A percentile compares a stretch with the other conserved stretches of the same genome.
Evolutionary conservation across 2,888 invertebrate species (phyloP).

Genomic region (Dexiosoma caninum): DNA sequence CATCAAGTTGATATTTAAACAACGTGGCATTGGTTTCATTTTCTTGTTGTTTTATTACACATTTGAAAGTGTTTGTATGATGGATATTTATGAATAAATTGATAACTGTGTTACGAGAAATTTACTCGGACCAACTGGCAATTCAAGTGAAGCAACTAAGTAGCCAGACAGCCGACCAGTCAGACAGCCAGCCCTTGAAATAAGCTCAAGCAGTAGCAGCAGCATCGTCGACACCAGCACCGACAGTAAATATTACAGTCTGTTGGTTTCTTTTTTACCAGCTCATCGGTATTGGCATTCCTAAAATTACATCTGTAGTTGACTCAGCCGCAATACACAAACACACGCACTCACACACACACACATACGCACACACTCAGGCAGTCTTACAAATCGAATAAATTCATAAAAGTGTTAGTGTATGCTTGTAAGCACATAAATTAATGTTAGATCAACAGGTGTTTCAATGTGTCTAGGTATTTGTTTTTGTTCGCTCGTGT

Average conservation of each 20-base stretch:
- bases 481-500: background rate
- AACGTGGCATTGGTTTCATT: background rate
- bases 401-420: background rate
- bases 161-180: conserved; percentile 11
- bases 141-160: conserved; percentile 30
- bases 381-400: background rate
- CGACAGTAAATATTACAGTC: background rate
- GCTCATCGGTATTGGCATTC: conserved; percentile 1
- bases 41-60: background rate
- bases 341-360: background rate
- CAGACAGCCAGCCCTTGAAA: background rate
- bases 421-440: conserved; percentile 15
- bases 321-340: background rate
- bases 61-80: conserved; percentile 9
- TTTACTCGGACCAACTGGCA: background rate
- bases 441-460: conserved; percentile 47
- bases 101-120: background rate
- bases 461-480: background rate
- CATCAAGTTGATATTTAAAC: conserved; percentile 41
- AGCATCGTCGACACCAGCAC: background rate
- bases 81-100: conserved; percentile 7
- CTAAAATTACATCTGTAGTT: conserved; percentile 5
- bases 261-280: no score
- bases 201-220: background rate
- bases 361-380: background rate